Evolutionary conservation across 2,888 invertebrate species (phyloP), one percentile per base, ranked within the genome.

Genomic region (Petrolisthes cinctipes): DNA sequence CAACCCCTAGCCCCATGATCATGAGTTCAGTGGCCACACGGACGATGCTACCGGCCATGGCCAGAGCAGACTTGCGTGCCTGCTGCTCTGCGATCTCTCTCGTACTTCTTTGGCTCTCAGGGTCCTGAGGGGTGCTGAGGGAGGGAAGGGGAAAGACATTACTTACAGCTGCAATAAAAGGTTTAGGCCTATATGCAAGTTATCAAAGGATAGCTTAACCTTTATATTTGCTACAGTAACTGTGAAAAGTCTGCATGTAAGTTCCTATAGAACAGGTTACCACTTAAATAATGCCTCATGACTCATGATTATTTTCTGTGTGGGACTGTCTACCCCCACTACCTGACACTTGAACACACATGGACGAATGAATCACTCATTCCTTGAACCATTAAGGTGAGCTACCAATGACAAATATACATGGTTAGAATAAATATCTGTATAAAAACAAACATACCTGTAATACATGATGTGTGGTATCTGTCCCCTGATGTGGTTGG

Each of bases 401-500:
- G 37, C 37, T 37, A 37, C 37, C 37, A 37, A 37, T 37, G 37
- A 37, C 37, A 37, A 37, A 37, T 37, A 37, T 37, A 37, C 37
- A 37, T 37, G 37, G 2, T 37, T 37, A 37, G 37, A 37, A 37
- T 37, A 37, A 37, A 2, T 37, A 37, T 37, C 37, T 37, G 37
- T 96, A 92, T 61, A 17, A 61, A 61, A 14, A 3, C 61, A 61
- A 14, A 61, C 91, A 91, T 93, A 96, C 95, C 96, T 96, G 93
- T 95, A 97, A 92, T 99, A 99, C 20, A 99, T 94, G 81, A 99
- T 95, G 92, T 96, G 96, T 0, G 99, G 99, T 92, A 99, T 95
- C 94, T 99, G 99, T 11, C 99, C 99, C 85, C 99, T 94, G 0
- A 97, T 96, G 90, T 98, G 95, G 7, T 97, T 98, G 0, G 99